Conservation (phyloP, 2,888 invertebrate species). For the Monopis laevigella region DNA sequence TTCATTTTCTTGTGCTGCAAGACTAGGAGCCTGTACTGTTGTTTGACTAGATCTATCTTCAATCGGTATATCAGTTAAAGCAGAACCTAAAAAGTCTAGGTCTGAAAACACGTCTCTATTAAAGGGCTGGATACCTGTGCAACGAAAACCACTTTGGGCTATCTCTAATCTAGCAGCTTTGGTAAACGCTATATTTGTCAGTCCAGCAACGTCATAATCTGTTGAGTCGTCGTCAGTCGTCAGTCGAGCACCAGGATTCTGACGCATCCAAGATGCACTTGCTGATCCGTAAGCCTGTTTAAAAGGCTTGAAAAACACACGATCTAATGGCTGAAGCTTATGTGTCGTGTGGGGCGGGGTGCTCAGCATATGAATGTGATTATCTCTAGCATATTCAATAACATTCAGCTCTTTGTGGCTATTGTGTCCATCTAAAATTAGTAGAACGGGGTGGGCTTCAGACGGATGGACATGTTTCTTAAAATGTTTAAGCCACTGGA, state of each 20-base stretch:
- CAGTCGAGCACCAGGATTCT: conserved; percentile 18
- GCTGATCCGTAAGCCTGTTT: conserved; percentile 14
- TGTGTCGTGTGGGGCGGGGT: too few species aligned
- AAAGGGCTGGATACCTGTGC: conserved; percentile 17
- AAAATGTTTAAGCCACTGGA: conserved; percentile 16
- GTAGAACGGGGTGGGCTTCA: conserved; percentile 8
- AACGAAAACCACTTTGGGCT: conserved; percentile 18
- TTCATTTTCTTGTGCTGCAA: too few species aligned
- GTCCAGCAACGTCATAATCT: conserved; percentile 21
- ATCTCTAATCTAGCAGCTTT: conserved; percentile 18
- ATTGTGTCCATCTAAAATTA: conserved; percentile 16
- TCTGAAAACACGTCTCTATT: conserved; percentile 19
- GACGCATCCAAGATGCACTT: conserved; percentile 19
- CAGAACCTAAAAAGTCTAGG: conserved; percentile 19
- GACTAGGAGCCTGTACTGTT: too few species aligned
- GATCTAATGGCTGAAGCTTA: conserved; percentile 21
- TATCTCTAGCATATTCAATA: conserved; percentile 20
- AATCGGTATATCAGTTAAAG: conserved; percentile 28
- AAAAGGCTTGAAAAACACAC: conserved; percentile 19
- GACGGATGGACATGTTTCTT: conserved; percentile 12
- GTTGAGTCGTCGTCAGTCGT: too few species aligned
- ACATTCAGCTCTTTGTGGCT: too few species aligned
- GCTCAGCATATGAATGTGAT: conserved; percentile 23
- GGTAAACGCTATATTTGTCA: conserved; percentile 18
- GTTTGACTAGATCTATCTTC: conserved; percentile 10